phyloP scores from a whole-genome alignment of 2,113 vertebrate genomes.

The Etheostoma cragini region DNA sequence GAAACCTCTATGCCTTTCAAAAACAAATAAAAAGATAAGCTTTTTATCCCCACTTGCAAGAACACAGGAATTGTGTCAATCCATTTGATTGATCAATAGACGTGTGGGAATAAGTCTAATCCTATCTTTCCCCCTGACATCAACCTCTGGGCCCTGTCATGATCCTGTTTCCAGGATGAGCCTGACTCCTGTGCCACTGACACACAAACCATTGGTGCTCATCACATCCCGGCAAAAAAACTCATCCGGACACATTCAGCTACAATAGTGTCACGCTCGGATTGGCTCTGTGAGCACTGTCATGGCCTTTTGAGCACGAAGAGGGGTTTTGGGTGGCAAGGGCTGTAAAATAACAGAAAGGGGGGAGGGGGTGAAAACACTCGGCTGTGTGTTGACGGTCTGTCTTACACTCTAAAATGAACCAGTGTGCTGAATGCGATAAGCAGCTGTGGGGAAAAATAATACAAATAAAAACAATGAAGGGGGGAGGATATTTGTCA shows the following conservation, averaged over 20 bases:
- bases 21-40: neutral
- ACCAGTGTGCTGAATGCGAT: slow-evolving; percentile 18
- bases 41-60: neutral
- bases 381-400: slow-evolving; percentile 36
- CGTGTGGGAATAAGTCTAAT: slow-evolving; percentile 47
- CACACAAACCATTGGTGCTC: slow-evolving; percentile 60
- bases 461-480: slow-evolving; percentile 54
- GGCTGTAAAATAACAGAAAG: slow-evolving; percentile 55
- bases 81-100: slow-evolving; percentile 20
- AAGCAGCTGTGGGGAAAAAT: slow-evolving; percentile 36
- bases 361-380: neutral
- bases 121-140: slow-evolving; percentile 25
- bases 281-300: slow-evolving; percentile 72
- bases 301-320: slow-evolving; percentile 77
- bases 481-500: slow-evolving; percentile 23
- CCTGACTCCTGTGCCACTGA: slow-evolving; percentile 44
- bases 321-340: slow-evolving; percentile 71
- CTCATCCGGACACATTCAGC: slow-evolving; percentile 68
- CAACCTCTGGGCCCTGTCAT: slow-evolving; percentile 28
- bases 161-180: slow-evolving; percentile 68
- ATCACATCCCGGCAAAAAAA: slow-evolving; percentile 61
- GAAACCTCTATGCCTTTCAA: neutral
- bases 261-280: slow-evolving; percentile 76
- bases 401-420: slow-evolving; percentile 48
- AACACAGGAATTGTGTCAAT: neutral